Conservation (phyloP, 2,888 invertebrate species). For the Eupsilia transversa region DNA sequence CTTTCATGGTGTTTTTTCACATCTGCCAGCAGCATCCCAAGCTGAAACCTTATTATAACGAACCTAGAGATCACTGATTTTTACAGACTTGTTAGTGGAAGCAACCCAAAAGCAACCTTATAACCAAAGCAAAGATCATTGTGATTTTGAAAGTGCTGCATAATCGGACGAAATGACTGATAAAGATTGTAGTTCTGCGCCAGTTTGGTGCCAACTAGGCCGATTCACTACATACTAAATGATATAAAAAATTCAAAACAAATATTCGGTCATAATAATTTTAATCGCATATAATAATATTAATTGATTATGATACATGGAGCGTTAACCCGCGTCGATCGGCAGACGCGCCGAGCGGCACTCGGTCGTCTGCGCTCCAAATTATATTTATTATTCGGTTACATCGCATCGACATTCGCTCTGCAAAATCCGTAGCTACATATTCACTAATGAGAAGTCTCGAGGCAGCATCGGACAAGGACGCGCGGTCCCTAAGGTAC, state of each 20-base stretch:
- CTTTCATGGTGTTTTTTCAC: neutral
- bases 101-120: neutral
- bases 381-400: conserved; percentile 88
- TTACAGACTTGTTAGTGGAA: neutral
- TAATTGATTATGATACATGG: conserved; percentile 91
- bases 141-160: neutral
- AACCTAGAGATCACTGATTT: neutral
- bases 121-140: neutral
- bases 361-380: conserved; percentile 81
- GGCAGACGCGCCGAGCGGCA: conserved; percentile 76
- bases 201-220: neutral
- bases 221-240: neutral
- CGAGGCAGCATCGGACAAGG: conserved; percentile 86
- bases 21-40: neutral
- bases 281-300: conserved; percentile 90
- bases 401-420: conserved; percentile 87
- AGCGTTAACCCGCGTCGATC: conserved; percentile 81
- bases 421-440: conserved; percentile 87
- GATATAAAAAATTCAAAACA: conserved; percentile 63
- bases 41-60: neutral
- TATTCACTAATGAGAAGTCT: conserved; percentile 90
- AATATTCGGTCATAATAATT: conserved; percentile 86
- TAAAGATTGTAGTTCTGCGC: neutral
- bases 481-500: conserved; percentile 79
- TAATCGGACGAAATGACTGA: neutral